Base-by-base conservation (phyloP, 2,888 invertebrate genomes). In the Sylvicola cinctus region DNA sequence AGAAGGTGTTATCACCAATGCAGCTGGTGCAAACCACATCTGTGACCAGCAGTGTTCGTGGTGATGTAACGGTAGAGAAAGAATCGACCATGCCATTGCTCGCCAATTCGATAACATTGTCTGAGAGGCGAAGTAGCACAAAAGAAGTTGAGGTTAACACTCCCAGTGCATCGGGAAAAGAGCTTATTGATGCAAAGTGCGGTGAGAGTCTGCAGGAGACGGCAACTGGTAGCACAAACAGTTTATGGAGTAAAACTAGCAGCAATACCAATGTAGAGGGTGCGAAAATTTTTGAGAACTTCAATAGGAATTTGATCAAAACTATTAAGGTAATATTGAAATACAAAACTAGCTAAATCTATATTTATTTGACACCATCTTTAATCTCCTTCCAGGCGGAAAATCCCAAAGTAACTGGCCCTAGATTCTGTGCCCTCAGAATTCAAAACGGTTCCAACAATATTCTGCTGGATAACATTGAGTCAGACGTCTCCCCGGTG, bases 401-500 rank as follows among this genome's bases (percentile, higher is more conserved):
- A 43, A 58, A 58, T 46, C 56, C 58, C 8, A 55, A 55, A 38
- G 44, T 56, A 38, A 50, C 49, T 10, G 79, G 79, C 2, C 78
- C 81, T 2, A 63, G 80, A 40, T 71, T 77, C 45, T 81, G 80
- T 46, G 74, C 80, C 34, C 65, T 81, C 48, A 65, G 78, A 26
- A 65, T 80, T 45, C 79, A 79, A 46, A 73, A 73, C 5, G 79
- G 78, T 5, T 76, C 78, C 10, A 79, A 75, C 49, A 83, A 81
- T 50, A 78, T 83, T 45, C 58, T 83, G 4, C 58, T 83, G 16
- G 81, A 81, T 52, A 81, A 79, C 45, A 74, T 75, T 23, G 75
- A 76, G 43, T 70, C 74, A 30, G 67, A 66, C 41, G 67, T 74
- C 17, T 70, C 75, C 11, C 79, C 80, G 1, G 70, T 81, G 23